A percentile compares a stretch with the other conserved stretches of the same genome.
Evolutionary conservation across 92 coral and sea anemone genomes (phyloP).

Genomic region (Micromussa lordhowensis): DNA sequence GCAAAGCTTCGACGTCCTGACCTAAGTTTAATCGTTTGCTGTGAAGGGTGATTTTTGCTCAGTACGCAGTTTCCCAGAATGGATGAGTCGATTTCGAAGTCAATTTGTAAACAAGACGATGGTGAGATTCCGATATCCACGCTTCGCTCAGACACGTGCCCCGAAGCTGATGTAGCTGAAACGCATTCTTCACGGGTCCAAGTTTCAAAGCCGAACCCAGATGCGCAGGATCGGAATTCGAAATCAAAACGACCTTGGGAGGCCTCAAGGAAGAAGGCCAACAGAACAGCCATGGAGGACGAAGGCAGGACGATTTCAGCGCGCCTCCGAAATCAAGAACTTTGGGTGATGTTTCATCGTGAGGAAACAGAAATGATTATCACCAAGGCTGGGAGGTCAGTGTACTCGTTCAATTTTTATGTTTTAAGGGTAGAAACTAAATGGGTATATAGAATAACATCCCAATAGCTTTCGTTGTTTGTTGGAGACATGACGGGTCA

Average conservation of each 20-base stretch:
- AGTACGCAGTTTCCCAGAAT: neutral
- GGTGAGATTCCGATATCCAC: conserved; percentile 25
- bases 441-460: neutral
- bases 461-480: neutral
- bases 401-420: conserved; percentile 19
- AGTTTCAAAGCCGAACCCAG: conserved; percentile 9
- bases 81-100: conserved; percentile 16
- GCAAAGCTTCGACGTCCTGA: neutral
- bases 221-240: conserved; percentile 35
- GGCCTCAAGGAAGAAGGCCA: conserved; percentile 1
- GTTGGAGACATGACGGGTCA: neutral
- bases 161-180: conserved; percentile 3
- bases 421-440: neutral
- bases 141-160: conserved; percentile 34
- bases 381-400: conserved; percentile 89
- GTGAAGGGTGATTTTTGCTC: neutral
- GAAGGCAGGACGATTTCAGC: conserved; percentile 59
- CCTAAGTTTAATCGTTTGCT: neutral
- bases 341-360: conserved; percentile 80
- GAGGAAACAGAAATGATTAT: conserved; percentile 94
- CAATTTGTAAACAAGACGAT: neutral
- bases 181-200: conserved; percentile 39
- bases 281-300: conserved; percentile 23
- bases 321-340: conserved; percentile 66
- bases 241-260: conserved; percentile 23